Percentiles rank a stretch among this genome's conserved stretches.
Evolutionary conservation across 2,113 vertebrate species (phyloP).

Genomic region (Sardina pilchardus): DNA sequence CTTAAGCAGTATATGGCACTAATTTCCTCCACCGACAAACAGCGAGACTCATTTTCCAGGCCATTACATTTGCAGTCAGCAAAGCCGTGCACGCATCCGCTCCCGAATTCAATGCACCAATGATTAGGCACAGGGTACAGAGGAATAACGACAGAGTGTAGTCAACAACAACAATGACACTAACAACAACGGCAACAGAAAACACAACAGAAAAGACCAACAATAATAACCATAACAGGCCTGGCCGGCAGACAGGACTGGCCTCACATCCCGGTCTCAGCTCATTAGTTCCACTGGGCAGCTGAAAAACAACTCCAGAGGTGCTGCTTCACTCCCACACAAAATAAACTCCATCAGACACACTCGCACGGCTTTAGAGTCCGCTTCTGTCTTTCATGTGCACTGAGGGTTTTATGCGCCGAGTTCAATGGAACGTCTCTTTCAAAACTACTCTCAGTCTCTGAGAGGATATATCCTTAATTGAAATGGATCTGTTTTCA

Average conservation of each 20-base stretch:
- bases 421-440: not conserved
- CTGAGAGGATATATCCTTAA: not conserved
- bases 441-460: not conserved
- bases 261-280: not conserved
- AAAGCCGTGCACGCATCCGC: constrained; percentile 51
- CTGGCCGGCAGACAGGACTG: not conserved
- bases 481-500: not conserved
- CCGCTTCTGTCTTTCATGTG: not conserved
- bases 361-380: not conserved
- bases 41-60: constrained; percentile 65
- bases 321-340: not conserved
- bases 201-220: not conserved
- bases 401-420: not conserved
- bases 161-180: constrained; percentile 14
- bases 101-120: not conserved
- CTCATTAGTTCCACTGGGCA: not conserved
- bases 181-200: not conserved
- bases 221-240: constrained; percentile 3
- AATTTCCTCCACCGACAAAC: constrained; percentile 56
- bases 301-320: not conserved
- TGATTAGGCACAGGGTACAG: constrained; percentile 45
- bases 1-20: constrained; percentile 66
- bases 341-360: not conserved
- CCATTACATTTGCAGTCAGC: constrained; percentile 60
- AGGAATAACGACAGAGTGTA: constrained; percentile 41